phyloP scores from a whole-genome alignment of 2,797 vertebrate species.

The Spinibarbus caldwelli region DNA sequence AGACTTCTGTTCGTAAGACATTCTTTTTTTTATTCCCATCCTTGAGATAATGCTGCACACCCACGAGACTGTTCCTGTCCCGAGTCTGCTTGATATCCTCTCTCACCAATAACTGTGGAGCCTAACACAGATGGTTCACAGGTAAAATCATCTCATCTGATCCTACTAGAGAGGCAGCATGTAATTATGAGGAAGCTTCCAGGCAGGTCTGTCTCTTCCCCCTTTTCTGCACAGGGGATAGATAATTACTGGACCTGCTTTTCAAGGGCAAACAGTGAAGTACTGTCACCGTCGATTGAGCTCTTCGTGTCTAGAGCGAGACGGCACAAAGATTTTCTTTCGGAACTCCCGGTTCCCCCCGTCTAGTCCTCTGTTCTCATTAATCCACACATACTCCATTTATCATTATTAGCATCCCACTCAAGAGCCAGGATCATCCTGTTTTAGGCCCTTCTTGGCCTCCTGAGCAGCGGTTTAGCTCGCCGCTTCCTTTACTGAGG shows the following conservation, averaged over 20 bases:
- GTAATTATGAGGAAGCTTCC: constrained; percentile 65
- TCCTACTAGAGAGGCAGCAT: constrained; percentile 57
- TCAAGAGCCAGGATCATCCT: constrained; percentile 27
- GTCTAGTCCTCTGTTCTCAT: constrained; percentile 54
- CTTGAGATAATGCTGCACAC: constrained; percentile 22
- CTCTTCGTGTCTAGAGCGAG: background rate
- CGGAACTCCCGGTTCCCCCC: constrained; percentile 35
- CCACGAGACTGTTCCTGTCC: background rate
- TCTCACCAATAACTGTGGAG: constrained; percentile 27
- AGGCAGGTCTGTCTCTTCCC: constrained; percentile 58
- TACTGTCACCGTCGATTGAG: constrained; percentile 43
- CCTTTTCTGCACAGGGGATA: constrained; percentile 60
- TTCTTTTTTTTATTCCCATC: background rate
- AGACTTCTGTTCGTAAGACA: background rate
- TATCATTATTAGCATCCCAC: constrained; percentile 61
- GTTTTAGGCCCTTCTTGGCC: constrained; percentile 9
- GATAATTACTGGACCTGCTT: constrained; percentile 64
- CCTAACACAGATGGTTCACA: constrained; percentile 43
- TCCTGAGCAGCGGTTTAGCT: constrained; percentile 7
- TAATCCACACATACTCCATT: constrained; percentile 61
- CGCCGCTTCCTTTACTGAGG: background rate
- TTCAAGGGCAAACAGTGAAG: constrained; percentile 59
- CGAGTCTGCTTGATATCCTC: constrained; percentile 12
- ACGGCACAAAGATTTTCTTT: constrained; percentile 27
- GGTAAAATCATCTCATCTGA: constrained; percentile 58